Base-by-base conservation (phyloP, 1,140 invertebrate genomes). In the Phenacoccus solenopsis region DNA sequence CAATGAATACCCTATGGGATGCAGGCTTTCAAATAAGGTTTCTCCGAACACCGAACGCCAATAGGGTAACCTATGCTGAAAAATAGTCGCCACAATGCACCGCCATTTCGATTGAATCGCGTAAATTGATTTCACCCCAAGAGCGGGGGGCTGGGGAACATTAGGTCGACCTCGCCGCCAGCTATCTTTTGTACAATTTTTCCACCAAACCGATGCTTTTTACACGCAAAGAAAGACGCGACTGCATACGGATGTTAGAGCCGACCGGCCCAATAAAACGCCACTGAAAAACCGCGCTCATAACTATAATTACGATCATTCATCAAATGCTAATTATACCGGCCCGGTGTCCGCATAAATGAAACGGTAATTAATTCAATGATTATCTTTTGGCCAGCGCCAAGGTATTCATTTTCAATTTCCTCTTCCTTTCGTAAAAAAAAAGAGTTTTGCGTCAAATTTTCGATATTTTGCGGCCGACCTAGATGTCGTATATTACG, bases 231-330 rank as follows among this genome's bases (percentile, higher is more conserved):
- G 13, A 7, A 32, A 13, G 13, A 32, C 5, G 20, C 38, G 3
- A 16, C 38, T 49, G 38, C 16, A 9, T 49, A 7, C 38, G 38
- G 38, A 49, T 49, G 38, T n/a, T 5, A 16, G 13, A 49, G 16
- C 20, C 16, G 38, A 10, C 16, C 20, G 30, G 30, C 16, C 38
- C 12, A 49, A 49, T 49, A 9, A 9, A 32, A 32, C 30, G 30
- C 30, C 30, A 32, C 30, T 13, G 30, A 32, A 32, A 49, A 49
- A 49, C 13, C 13, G 12, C 38, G 20, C 38, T 49, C 5, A n/a
- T 49, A 49, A n/a, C 38, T 49, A 49, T 49, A 49, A 49, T 49
- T 49, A 49, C 38, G 38, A 49, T n/a, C 38, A 49, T 49, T 49
- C 38, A 49, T 49, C 38, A 49, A 49, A 49, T 49, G 38, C 38